These are phyloP conservation scores for Hylia prasina DNA, from an alignment of 2,113 vertebrate genomes.

Conservation along the genomic window DNA sequence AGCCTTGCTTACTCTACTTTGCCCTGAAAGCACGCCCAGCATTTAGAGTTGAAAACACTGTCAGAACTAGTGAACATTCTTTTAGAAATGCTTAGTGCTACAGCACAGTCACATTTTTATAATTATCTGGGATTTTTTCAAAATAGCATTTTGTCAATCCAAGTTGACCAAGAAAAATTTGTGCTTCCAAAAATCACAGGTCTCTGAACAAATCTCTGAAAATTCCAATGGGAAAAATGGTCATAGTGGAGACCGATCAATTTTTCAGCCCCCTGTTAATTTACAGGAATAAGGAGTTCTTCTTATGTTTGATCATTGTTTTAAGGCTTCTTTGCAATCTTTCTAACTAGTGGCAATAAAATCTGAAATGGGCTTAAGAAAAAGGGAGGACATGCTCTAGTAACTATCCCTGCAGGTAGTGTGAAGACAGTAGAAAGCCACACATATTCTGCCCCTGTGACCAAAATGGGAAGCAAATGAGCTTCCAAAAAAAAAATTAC, in stretches of 20 bases:
- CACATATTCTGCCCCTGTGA: background rate
- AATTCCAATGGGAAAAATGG: background rate
- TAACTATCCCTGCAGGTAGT: background rate
- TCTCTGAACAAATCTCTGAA: background rate
- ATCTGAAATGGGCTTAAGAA: background rate
- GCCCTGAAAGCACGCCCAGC: slow-evolving; percentile 17
- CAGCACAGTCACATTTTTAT: background rate
- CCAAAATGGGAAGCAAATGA: background rate
- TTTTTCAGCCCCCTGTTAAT: background rate
- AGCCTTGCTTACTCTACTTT: slow-evolving; percentile 24
- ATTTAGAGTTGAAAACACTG: background rate
- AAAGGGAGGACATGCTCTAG: background rate
- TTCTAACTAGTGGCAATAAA: background rate
- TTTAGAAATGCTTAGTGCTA: background rate
- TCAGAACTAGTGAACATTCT: background rate
- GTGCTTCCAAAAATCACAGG: background rate
- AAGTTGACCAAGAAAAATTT: background rate
- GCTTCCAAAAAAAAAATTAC: background rate
- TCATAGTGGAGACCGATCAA: background rate
- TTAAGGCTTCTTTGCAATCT: background rate
- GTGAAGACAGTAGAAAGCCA: background rate
- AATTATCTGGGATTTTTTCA: background rate
- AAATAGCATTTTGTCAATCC: background rate
- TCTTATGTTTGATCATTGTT: background rate
- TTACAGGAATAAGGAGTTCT: background rate